Evolutionary conservation across 2,113 vertebrate species (phyloP), one percentile per base, ranked within the genome.

Genomic region (Pyxicephalus adspersus): DNA sequence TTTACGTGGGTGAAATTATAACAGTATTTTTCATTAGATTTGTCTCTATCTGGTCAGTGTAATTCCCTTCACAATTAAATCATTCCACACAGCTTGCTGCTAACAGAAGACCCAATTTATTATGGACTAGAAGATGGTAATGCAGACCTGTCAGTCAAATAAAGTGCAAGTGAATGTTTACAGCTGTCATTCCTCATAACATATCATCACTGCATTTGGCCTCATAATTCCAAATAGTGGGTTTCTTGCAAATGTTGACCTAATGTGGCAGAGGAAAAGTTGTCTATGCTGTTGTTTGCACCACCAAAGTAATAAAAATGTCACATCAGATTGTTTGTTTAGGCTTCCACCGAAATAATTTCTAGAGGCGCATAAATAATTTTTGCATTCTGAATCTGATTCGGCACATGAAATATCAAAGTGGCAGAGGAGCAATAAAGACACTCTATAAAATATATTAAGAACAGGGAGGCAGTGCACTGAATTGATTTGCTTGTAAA

Each of bases 241-340:
- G 34, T 81, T 65, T 20, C 51, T 63, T 57, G 31, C 70, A 57
- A 63, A 25, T 38, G 70, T 65, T 81, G 79, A 81, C 79, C 79
- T 81, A 57, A 66, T 20, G 61, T 81, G n/a, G 72, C 61, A 65
- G 51, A 55, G 64, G 45, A 55, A 80, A 55, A 63, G 77, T 72
- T 81, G 61, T 34, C 28, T 64, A 45, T 3, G 29, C 64, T 50
- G 26, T 55, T 55, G 34, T 73, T 26, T 45, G 61, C 50, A 34
- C 58, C 50, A 57, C 51, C 50, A 81, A 58, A 73, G 31, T 58
- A 81, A 81, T 81, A 74, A 81, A 74, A 65, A 73, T 81, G 70
- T 74, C 60, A 74, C 45, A 38, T 74, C 2, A 26, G 60, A 73
- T 81, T 64, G 78, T 73, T 81, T 64, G 28, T 19, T 64, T 45